Evolutionary conservation across 53 echinoderm and acorn worm genomes (phyloP).

Genomic region (Luidia sarsii): DNA sequence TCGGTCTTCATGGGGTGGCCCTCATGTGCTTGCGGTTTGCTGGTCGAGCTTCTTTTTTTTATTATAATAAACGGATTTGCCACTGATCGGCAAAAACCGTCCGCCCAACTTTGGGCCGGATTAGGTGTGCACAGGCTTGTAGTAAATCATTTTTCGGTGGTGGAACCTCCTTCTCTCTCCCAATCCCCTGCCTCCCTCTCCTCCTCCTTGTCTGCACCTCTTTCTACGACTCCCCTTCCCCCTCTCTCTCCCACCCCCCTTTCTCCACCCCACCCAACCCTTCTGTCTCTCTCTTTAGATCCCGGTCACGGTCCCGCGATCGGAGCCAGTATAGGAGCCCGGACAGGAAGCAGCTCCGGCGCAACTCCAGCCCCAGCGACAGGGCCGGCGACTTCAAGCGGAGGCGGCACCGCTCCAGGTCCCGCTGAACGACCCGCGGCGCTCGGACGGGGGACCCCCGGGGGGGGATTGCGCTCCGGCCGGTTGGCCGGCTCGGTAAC

Average conservation of each 20-base stretch:
- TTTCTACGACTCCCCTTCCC: no score
- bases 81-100: no score
- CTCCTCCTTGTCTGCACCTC: no score
- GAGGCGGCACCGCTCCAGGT: constrained; percentile 46
- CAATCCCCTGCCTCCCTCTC: no score
- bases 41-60: no score
- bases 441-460: not conserved
- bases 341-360: constrained; percentile 15
- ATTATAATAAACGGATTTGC: no score
- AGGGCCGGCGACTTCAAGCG: constrained; percentile 19
- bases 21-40: no score
- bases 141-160: not conserved
- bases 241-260: no score
- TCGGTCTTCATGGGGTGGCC: no score
- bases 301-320: constrained; percentile 59
- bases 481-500: constrained; percentile 54
- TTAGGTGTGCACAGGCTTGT: no score
- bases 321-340: constrained; percentile 24
- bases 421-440: constrained; percentile 52
- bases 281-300: constrained; percentile 36
- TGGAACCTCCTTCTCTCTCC: not conserved
- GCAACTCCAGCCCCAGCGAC: constrained; percentile 28
- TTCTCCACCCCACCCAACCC: not conserved
- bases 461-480: not conserved
- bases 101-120: no score